phyloP scores from a whole-genome alignment of 2,888 invertebrate species.

The Hyalella azteca region DNA sequence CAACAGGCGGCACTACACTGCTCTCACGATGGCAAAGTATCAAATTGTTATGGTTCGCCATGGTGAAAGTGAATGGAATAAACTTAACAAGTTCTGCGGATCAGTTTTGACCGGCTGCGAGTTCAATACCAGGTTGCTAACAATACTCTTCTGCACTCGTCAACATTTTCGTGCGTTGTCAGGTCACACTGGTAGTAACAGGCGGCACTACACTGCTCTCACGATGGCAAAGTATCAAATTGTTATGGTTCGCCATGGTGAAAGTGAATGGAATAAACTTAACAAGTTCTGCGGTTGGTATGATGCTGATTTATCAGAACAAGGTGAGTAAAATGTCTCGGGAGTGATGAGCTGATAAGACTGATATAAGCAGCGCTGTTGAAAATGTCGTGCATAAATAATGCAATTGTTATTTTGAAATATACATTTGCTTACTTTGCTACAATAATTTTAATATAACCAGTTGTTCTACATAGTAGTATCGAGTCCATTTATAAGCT shows the following conservation, averaged over 20 bases:
- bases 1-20: too few species aligned
- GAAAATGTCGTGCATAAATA: too few species aligned
- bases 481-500: too few species aligned
- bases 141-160: too few species aligned
- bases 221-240: slow-evolving; percentile 68
- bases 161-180: not conserved
- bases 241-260: slow-evolving; percentile 78
- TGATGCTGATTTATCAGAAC: slow-evolving; percentile 73
- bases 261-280: slow-evolving; percentile 77
- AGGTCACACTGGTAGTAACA: not conserved
- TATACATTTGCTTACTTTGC: too few species aligned
- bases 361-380: too few species aligned
- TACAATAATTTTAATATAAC: too few species aligned
- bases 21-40: slow-evolving; percentile 64
- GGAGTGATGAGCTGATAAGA: too few species aligned
- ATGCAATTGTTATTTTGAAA: too few species aligned
- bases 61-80: slow-evolving; percentile 79
- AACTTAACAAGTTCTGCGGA: slow-evolving; percentile 77
- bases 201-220: not conserved
- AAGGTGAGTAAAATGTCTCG: slow-evolving; percentile 66
- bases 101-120: too few species aligned
- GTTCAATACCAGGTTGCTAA: too few species aligned
- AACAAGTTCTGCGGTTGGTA: slow-evolving; percentile 79
- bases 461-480: too few species aligned
- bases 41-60: slow-evolving; percentile 78